A percentile compares a stretch with the other conserved stretches of the same genome.
phyloP scores from a whole-genome alignment of 2,888 invertebrate genomes.

The Perithous albicinctus region DNA sequence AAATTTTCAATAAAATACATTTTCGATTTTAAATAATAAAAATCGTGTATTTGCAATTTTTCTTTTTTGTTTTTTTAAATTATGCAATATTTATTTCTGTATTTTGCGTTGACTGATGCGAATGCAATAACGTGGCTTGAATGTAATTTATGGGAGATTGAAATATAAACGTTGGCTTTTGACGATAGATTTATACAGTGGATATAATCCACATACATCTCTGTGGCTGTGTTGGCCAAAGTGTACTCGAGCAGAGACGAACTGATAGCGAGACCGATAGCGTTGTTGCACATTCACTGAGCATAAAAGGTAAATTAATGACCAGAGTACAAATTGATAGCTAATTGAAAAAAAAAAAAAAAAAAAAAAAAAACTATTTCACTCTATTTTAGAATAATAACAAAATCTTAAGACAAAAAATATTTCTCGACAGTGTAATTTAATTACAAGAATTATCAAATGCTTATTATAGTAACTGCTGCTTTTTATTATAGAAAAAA shows the following conservation, averaged over 20 bases:
- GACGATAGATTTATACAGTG: slow-evolving; percentile 1
- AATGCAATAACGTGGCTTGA: slow-evolving; percentile 43
- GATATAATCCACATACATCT: not conserved
- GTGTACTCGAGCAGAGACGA: slow-evolving; percentile 36
- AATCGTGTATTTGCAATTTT: not conserved
- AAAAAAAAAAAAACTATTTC: not conserved
- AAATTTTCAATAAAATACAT: no score
- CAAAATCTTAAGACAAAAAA: not conserved
- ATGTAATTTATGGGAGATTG: slow-evolving; percentile 61
- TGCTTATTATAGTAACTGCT: not conserved
- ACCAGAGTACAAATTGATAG: slow-evolving; percentile 35
- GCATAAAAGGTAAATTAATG: not conserved
- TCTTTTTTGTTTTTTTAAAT: no score
- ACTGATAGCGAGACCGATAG: slow-evolving; percentile 68
- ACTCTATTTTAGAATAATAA: not conserved
- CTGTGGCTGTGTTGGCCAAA: slow-evolving; percentile 7
- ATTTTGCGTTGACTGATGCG: not conserved
- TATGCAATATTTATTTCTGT: not conserved
- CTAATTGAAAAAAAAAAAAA: not conserved
- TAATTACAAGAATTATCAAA: not conserved
- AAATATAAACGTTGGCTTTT: slow-evolving; percentile 19
- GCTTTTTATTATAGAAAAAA: not conserved
- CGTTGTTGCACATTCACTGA: slow-evolving; percentile 31
- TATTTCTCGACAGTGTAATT: not conserved
- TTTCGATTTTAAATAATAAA: not conserved